Evolutionary conservation across 2,113 vertebrate species (phyloP).

Genomic region (Aldabrachelys gigantea): DNA sequence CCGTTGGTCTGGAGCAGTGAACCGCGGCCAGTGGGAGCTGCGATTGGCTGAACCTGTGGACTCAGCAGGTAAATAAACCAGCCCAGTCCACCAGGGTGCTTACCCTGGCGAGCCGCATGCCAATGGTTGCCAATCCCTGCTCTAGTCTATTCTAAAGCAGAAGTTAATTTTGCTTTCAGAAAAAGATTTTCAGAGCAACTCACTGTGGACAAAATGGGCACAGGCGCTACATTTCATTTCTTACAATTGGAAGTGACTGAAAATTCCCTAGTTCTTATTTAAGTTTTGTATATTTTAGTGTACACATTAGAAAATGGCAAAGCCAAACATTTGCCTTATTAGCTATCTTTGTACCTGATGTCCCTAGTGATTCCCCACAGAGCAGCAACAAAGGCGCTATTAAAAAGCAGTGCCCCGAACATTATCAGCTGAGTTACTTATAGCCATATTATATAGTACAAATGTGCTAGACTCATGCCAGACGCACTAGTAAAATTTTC

Average conservation of each 20-base stretch:
- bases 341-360: slow-evolving; percentile 59
- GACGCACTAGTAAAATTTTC: background rate
- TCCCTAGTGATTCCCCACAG: slow-evolving; percentile 26
- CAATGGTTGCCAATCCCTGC: no score
- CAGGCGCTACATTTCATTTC: slow-evolving; percentile 22
- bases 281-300: background rate
- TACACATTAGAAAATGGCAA: slow-evolving; percentile 42
- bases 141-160: background rate
- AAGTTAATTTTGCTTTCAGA: background rate
- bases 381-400: slow-evolving; percentile 15
- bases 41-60: no score
- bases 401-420: background rate
- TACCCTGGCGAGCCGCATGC: no score
- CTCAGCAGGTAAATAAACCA: no score
- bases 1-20: no score
- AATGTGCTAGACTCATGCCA: background rate
- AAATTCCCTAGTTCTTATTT: slow-evolving; percentile 61
- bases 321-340: slow-evolving; percentile 54
- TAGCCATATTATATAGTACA: background rate
- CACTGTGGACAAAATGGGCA: slow-evolving; percentile 36
- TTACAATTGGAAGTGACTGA: slow-evolving; percentile 18
- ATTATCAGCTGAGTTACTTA: background rate
- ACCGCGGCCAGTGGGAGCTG: no score
- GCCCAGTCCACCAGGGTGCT: no score
- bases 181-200: background rate